phyloP scores from a whole-genome alignment of 2,113 vertebrate genomes.

The Bufo gargarizans region DNA sequence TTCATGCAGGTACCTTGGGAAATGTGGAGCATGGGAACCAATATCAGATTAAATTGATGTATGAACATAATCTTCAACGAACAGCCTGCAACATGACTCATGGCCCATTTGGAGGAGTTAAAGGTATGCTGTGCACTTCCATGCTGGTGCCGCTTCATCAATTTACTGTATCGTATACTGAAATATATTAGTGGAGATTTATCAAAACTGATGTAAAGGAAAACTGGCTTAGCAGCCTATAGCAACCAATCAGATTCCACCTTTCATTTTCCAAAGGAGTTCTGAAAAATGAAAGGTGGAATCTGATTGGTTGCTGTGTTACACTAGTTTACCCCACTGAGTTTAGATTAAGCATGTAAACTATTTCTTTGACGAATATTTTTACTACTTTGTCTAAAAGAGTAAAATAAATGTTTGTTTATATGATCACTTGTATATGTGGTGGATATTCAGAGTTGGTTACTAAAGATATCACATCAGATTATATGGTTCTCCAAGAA shows the following conservation, averaged over 20 bases:
- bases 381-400: neutral
- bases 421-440: neutral
- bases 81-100: conserved; percentile 95
- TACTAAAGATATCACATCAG: too few relatives aligned
- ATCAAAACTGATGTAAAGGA: too few relatives aligned
- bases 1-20: conserved; percentile 80
- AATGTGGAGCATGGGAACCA: conserved; percentile 95
- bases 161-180: neutral
- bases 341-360: neutral
- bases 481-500: too few relatives aligned
- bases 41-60: conserved; percentile 92
- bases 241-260: too few relatives aligned
- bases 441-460: too few relatives aligned
- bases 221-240: too few relatives aligned
- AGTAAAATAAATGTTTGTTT: neutral
- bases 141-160: neutral
- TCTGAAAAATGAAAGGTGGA: too few relatives aligned
- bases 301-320: too few relatives aligned
- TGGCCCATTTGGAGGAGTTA: conserved; percentile 91
- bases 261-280: too few relatives aligned
- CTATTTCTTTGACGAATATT: neutral
- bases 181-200: neutral
- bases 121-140: conserved; percentile 73
- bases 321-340: too few relatives aligned
- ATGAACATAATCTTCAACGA: conserved; percentile 93